A percentile compares a stretch with the other conserved stretches of the same genome.
These are phyloP conservation scores for Natrix natrix DNA, from an alignment of 2,797 vertebrate genomes.

Conservation along the genomic window DNA sequence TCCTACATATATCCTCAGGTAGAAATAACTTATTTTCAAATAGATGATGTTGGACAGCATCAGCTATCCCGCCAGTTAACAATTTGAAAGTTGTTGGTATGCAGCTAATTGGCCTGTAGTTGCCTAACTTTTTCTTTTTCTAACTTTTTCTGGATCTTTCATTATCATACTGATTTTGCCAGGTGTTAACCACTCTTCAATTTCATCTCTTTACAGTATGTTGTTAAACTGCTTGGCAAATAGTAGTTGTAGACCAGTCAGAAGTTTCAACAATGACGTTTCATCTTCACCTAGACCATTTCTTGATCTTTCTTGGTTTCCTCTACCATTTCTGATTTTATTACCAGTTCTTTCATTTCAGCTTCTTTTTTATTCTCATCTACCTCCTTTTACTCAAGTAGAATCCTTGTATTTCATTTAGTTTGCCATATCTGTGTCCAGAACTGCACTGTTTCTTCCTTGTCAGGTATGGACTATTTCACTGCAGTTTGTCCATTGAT, in stretches of 20 bases:
- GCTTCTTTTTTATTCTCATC: neutral
- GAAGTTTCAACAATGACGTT: too few relatives aligned
- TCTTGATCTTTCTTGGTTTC: neutral
- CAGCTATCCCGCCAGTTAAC: neutral
- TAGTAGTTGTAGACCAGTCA: neutral
- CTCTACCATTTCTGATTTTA: neutral
- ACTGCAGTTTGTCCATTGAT: neutral
- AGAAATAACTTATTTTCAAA: neutral
- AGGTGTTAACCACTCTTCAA: neutral
- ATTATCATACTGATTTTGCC: neutral
- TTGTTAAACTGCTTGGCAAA: neutral
- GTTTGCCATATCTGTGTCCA: neutral
- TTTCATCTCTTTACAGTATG: neutral
- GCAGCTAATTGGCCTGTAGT: neutral
- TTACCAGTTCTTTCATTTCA: neutral
- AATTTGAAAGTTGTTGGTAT: neutral
- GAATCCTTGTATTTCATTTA: neutral
- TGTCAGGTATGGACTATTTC: neutral
- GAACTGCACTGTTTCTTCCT: neutral
- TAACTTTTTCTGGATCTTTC: neutral
- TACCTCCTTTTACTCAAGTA: neutral
- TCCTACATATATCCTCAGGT: neutral
- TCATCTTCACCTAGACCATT: too few relatives aligned
- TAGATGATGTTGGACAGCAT: too few relatives aligned
- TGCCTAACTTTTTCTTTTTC: neutral